phyloP scores from a whole-genome alignment of 2,888 invertebrate genomes.

The Lepetodrilus schrolli region DNA sequence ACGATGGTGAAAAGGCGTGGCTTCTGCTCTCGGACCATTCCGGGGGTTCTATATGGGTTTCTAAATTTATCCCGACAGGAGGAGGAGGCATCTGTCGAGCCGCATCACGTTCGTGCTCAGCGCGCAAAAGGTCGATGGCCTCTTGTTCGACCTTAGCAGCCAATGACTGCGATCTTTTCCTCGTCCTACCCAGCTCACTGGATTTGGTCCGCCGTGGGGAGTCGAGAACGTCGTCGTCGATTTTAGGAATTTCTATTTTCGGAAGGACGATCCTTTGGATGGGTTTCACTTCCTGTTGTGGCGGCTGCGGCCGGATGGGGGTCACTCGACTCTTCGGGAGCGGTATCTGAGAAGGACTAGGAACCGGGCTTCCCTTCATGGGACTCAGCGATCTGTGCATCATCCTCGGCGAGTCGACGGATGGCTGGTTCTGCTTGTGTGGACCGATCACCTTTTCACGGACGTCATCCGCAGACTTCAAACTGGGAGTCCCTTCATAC shows the following conservation, averaged over 20 bases:
- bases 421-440: not conserved
- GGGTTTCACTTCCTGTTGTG: not conserved
- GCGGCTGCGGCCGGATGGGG: not conserved
- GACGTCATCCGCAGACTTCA: not conserved
- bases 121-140: not conserved
- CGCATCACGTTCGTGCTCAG: not conserved
- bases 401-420: not conserved
- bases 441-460: not conserved
- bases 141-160: not conserved
- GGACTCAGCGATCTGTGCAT: not conserved
- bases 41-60: not conserved
- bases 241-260: not conserved
- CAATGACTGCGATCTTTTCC: constrained; percentile 5
- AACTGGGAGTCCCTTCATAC: not conserved
- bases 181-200: constrained; percentile 12
- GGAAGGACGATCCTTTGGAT: not conserved
- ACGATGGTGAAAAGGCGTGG: not conserved
- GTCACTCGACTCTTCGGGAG: not conserved
- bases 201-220: not conserved
- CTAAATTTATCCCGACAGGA: too few relatives aligned
- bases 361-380: not conserved
- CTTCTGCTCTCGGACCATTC: not conserved
- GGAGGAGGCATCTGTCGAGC: not conserved
- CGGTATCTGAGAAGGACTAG: not conserved
- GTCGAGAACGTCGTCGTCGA: not conserved